Base-by-base conservation (phyloP, 2,888 invertebrate genomes). In the Sipha maydis region DNA sequence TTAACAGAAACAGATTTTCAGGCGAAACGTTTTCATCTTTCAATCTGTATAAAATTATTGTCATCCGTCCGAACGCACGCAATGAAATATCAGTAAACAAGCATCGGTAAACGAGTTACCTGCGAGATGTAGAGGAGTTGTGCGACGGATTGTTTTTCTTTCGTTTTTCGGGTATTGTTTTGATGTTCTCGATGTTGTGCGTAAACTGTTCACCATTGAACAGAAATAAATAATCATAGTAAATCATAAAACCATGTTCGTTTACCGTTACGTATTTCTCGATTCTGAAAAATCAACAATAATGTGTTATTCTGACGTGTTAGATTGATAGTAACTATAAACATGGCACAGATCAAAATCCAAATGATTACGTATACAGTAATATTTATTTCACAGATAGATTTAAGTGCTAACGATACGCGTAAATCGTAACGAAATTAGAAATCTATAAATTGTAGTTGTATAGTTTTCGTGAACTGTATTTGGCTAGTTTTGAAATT, bases 191-290 rank as follows among this genome's bases (percentile, higher is more conserved):
- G 8, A 8, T 17, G 28, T 8, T 61, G 5, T 28, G 75, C 61
- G 31, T 34, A n/a, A 88, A 88, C 17, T 88, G 86, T 41, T 88
- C 61, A 17, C 86, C 86, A 48, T 73, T 25, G 17, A 88, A 88
- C 28, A 88, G 41, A 61, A 88, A 88, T 41, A 88, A 80, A 75
- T 88, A 88, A 75, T 88, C 86, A 11, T 88, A 88, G n/a, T 75
- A 31, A 7, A 21, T 7, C 9, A 67, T 3, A 3, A 14, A 0
- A 48, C 61, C 28, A 0, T 38, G 9, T 11, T 25, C 80, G 11
- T 88, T 31, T 2, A 82, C 48, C 0, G 7, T 75, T 25, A 88
- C 28, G 41, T 14, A 61, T 75, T 88, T 88, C 73, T 82, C 73
- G 17, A 17, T 19, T 41, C 86, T 88, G 56, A 56, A 75, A 17